Base-by-base conservation (phyloP, 2,888 invertebrate genomes). In the Pterobdella sp. region DNA sequence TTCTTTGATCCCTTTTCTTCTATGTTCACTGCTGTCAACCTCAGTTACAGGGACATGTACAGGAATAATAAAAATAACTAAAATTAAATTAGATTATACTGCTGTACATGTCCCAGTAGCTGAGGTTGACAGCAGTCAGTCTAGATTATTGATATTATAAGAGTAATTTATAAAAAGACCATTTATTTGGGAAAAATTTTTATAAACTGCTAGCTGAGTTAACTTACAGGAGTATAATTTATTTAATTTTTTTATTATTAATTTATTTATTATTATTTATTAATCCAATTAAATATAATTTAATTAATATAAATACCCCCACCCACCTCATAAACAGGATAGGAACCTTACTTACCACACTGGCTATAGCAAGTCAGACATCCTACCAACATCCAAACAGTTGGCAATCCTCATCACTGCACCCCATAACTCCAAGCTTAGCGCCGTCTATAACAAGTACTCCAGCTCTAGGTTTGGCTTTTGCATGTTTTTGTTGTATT, bases 281-380 rank as follows among this genome's bases (percentile, higher is more conserved):
- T 49, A 42, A 18, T 68, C n/a, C 29, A 22, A 68, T 32, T 37
- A 26, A 10, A 36, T 68, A 18, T 14, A 37, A 4, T 14, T n/a
- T 64, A 64, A 42, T 1, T 66, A 32, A 66, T 29, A 22, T 3
- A 37, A 7, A 4, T 14, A 37, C 26, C 2, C 36, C 3, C 1
- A 37, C 36, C 49, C 31, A 32, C 42, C 26, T 56, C 31, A 32
- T 10, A 26, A 31, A 0, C 60, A 64, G 52, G 31, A 22, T 26
- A 71, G 63, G 42, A 14, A 90, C 0, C 83, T 95, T 74, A 85
- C 85, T 7, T 88, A 89, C 83, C 92, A 93, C 82, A 90, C 93
- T 10, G 88, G 87, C 0, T 93, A 94, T 80, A 84, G 86, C 0
- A 86, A 90, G 29, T 83, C 87, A 0, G 88, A 91, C 72, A 85